Evolutionary conservation across 2,113 vertebrate genomes (phyloP), one percentile per base, ranked within the genome.

Genomic region (Atractosteus spatula): DNA sequence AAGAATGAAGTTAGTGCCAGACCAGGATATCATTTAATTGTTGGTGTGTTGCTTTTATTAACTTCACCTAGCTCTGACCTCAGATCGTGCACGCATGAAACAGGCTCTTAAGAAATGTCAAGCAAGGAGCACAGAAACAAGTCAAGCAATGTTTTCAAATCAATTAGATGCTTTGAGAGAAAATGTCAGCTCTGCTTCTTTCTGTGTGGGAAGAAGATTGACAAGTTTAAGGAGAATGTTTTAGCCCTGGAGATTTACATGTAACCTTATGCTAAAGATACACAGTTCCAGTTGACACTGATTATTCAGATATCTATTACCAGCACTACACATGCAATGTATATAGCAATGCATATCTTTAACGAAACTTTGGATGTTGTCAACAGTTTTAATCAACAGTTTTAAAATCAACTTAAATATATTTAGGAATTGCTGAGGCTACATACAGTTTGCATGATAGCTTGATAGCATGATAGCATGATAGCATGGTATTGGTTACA

Each of bases 121-220:
- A 59, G 45, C 71, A 67, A 41, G 12, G 51, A 41, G 55, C 44
- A 67, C 65, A 66, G 64, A 17, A 55, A 68, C 55, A 66, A 73
- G 70, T 62, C 43, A 71, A 59, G 71, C 7, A 56, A 16, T 67
- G 43, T 67, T 73, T 68, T 66, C 71, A 67, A 73, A 73, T 67
- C 71, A 73, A 66, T 68, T 73, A 73, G 44, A 41, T 68, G 65
- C n/a, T 65, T 73, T 65, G 62, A 59, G 65, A 67, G 63, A 64
- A 73, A 73, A 73, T 45, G 64, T 73, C 63, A 73, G 41, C 5
- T 67, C 51, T 47, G 64, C 51, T 64, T 69, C 62, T 42, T 69
- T 64, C 44, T 29, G 41, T 74, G 44, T 43, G 42, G 64, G 54
- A 64, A 70, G 61, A 66, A 70, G 62, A 70, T 55, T 71, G 59